Evolutionary conservation across 2,113 vertebrate genomes (phyloP), one percentile per base, ranked within the genome.

Genomic region (Sinocyclocheilus maitianheensis): DNA sequence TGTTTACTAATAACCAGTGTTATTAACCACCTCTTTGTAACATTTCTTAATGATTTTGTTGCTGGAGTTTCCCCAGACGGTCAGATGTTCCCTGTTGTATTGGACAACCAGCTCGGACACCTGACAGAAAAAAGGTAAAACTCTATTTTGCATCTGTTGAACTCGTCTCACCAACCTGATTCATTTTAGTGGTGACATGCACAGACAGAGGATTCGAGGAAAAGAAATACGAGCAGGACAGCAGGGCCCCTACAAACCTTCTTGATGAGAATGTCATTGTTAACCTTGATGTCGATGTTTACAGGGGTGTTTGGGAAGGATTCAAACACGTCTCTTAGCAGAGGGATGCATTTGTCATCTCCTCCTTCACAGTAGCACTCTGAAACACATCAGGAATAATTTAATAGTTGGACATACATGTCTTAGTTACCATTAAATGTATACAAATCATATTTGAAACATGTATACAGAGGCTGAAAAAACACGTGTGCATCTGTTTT

Each of bases 271-370:
- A 92, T 92, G 3, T 95, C 94, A 48, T 98, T 95, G 94, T 99
- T 97, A 92, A 96, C 95, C 93, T 99, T 99, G 93, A 99, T 98
- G 94, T 99, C 98, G 30, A 99, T 95, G 94, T 99, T 99, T 92
- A 99, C 93, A 12, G 98, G 97, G 1, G 95, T 99, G 63, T 95
- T 93, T 8, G 98, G 98, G 91, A 99, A 99, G 0, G 97, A 96
- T 86, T 99, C 97, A 83, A 99, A 99, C 51, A 99, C 95, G 20
- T 99, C 97, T 74, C 92, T 94, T 90, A 99, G 95, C 77, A 99
- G 94, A 2, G 98, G 98, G 79, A 99, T 98, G 4, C 92, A 95
- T 83, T 96, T 97, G 93, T 99, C 97, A 62, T 97, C 94, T 3
- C 95, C 95, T 5, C 97, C 98, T 88, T 97, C 97, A 8, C 96